Evolutionary conservation across 2,888 invertebrate genomes (phyloP), one percentile per base, ranked within the genome.

Genomic region (Agapetus fuscipes): DNA sequence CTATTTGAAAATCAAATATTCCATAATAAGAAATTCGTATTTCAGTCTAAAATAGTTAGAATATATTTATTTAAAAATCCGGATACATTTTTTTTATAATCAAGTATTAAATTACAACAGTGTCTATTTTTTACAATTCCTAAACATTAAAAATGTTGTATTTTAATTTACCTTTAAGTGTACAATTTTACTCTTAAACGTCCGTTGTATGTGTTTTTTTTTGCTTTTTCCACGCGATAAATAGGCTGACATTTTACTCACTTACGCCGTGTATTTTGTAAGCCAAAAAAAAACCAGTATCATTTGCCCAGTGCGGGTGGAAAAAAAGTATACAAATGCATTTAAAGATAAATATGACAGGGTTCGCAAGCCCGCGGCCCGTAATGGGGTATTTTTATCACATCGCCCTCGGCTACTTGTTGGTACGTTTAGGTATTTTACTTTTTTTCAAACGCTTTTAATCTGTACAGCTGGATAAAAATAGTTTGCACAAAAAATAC

Each of bases 351-450:
- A 45, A 41, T 41, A 36, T 41, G 45, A 42, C 45, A 42, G 41
- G 28, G 37, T 24, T 28, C 20, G 12, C 36, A 17, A 6, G 29
- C 32, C 29, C 17, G 30, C 30, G 32, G 25, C 27, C 12, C 34
- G 37, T 45, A 45, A 41, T 39, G 45, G 45, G 27, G 39, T 41
- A 39, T 45, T 41, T 41, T 45, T 45, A 45, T 45, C 45, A 33
- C 26, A 25, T 13, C 17, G 34, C 45, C 39, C 28, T 13, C 30
- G 45, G 41, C 41, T 15, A 31, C 25, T 37, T 30, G 37, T 20
- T 20, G 20, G 20, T 20, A 20, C 20, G n/a, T n/a, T n/a, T n/a
- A n/a, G n/a, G n/a, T n/a, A n/a, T n/a, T n/a, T 16, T 28, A 12
- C 30, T 36, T n/a, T 35, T 11, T 3, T n/a, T 13, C 12, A 16